phyloP scores from a whole-genome alignment of 2,797 vertebrate species.

The Erethizon dorsatum region DNA sequence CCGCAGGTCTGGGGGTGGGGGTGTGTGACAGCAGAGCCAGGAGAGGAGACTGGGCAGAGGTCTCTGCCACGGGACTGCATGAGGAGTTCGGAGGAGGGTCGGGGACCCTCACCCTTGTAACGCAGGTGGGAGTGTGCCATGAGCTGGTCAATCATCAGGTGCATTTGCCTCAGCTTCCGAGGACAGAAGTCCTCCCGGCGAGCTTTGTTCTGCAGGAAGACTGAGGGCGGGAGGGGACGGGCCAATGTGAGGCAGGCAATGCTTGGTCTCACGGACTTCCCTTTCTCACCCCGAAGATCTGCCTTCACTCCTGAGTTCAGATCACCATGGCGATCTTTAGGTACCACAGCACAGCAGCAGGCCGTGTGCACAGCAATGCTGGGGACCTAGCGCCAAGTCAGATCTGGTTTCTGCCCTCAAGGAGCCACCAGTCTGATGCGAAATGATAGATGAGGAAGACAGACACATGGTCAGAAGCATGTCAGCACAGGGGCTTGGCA shows the following conservation, averaged over 20 bases:
- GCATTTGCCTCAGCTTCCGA: constrained; percentile 94
- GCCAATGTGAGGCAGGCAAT: rapidly evolving
- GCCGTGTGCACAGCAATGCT: background rate
- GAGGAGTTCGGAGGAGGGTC: rapidly evolving
- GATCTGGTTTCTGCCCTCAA: background rate
- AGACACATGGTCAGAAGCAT: background rate
- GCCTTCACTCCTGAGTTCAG: background rate
- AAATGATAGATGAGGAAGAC: background rate
- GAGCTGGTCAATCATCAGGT: constrained; percentile 93
- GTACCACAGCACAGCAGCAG: background rate
- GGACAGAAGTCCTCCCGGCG: constrained; percentile 95
- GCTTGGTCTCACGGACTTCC: rapidly evolving
- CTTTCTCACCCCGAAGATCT: background rate
- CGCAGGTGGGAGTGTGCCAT: constrained; percentile 96
- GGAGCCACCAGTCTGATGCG: background rate
- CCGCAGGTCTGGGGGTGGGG: rapidly evolving
- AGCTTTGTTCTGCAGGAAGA: constrained; percentile 96
- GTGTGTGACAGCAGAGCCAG: background rate
- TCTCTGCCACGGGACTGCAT: rapidly evolving
- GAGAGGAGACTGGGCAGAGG: background rate
- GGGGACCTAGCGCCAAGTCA: background rate
- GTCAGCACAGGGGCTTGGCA: background rate
- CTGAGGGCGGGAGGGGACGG: constrained; percentile 57
- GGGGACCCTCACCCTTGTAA: constrained; percentile 91
- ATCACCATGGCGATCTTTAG: background rate